Percentiles rank a stretch among this genome's conserved stretches.
Conservation (phyloP, 2,888 invertebrate genomes). For the Ophion ellenae region DNA sequence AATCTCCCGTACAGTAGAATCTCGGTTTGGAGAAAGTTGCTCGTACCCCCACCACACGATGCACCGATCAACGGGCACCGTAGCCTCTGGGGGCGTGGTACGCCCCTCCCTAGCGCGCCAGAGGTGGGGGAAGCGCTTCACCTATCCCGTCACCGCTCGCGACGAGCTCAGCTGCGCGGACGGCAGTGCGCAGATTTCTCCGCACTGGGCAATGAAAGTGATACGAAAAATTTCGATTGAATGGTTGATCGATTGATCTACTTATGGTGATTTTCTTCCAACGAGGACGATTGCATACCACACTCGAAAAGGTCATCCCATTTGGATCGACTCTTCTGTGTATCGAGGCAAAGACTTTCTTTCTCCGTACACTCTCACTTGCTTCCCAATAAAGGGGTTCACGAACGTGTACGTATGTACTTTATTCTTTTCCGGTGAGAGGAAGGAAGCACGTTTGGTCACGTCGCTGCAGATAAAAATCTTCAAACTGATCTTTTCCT, state of each 20-base stretch:
- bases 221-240: neutral
- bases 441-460: constrained; percentile 44
- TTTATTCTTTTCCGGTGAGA: constrained; percentile 31
- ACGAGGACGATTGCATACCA: neutral
- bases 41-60: neutral
- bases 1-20: neutral
- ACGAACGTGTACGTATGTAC: neutral
- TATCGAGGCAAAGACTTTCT: constrained; percentile 22
- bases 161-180: neutral
- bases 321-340: neutral
- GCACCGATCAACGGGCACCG: no score
- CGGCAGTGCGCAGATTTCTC: neutral
- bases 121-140: neutral
- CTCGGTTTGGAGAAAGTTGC: neutral
- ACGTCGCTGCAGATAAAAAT: constrained; percentile 36
- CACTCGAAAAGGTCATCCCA: neutral
- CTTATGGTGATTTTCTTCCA: neutral
- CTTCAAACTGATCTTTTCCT: constrained; percentile 27
- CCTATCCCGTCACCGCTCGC: neutral
- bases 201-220: no score
- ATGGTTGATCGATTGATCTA: neutral
- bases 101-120: neutral
- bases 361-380: constrained; percentile 30
- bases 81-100: no score
- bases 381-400: neutral